A percentile compares a stretch with the other conserved stretches of the same genome.
Conservation (phyloP, 2,888 invertebrate genomes). For the Empis stercorea region DNA sequence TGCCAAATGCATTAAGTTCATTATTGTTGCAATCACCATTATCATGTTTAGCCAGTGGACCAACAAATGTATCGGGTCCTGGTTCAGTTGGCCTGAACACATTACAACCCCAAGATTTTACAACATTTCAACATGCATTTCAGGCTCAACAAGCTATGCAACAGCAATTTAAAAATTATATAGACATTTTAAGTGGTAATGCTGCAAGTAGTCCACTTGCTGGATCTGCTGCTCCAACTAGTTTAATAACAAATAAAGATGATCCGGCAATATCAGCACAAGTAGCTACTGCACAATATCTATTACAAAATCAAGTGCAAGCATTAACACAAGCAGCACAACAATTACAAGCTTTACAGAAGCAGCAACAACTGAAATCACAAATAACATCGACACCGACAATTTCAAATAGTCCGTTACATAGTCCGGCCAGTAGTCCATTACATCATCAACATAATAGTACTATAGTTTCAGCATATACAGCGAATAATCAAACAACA, state of each 20-base stretch:
- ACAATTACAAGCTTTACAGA: conserved; percentile 68
- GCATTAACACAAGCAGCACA: conserved; percentile 75
- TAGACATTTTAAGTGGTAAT: conserved; percentile 24
- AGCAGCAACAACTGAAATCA: conserved; percentile 42
- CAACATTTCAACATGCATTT: conserved; percentile 29
- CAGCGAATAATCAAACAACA: conserved; percentile 30
- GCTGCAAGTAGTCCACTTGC: neutral
- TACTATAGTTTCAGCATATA: conserved; percentile 3
- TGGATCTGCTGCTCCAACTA: neutral
- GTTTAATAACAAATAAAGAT: conserved; percentile 19
- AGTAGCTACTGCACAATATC: conserved; percentile 50
- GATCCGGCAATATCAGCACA: conserved; percentile 29
- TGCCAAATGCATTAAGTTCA: conserved; percentile 15
- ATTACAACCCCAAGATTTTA: conserved; percentile 29
- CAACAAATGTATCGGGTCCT: conserved; percentile 10
- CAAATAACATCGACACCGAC: conserved; percentile 29
- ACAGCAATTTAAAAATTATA: conserved; percentile 34
- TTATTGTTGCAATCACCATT: conserved; percentile 22
- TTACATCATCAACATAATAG: conserved; percentile 15
- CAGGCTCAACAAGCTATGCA: conserved; percentile 35
- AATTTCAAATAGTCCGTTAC: conserved; percentile 30
- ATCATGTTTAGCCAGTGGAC: conserved; percentile 15
- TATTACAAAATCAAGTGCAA: conserved; percentile 60
- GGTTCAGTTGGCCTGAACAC: conserved; percentile 12
- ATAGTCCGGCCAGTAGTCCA: conserved; percentile 33